Evolutionary conservation across 2,888 invertebrate species (phyloP).

Genomic region (Liopterus haemorrhoidalis): DNA sequence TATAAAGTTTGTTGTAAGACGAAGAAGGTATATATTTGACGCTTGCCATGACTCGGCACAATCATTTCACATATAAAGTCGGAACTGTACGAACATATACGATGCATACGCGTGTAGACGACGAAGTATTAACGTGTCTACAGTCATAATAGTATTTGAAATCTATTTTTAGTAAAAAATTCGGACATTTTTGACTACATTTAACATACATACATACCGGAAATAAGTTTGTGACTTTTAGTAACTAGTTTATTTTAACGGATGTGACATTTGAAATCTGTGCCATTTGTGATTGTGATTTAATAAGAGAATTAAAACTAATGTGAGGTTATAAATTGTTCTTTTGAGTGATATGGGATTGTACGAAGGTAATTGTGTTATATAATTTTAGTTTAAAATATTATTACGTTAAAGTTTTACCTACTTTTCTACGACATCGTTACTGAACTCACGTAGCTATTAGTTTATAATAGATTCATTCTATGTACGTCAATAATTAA

Average conservation of each 20-base stretch:
- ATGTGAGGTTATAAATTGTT: slow-evolving; percentile 21
- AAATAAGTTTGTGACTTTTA: slow-evolving; percentile 8
- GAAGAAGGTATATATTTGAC: no score
- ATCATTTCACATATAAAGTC: slow-evolving; percentile 15
- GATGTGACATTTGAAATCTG: slow-evolving; percentile 10
- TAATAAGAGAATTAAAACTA: slow-evolving; percentile 7
- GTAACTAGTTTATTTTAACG: no score
- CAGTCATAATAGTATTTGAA: no score
- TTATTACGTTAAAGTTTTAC: not conserved
- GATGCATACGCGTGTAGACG: slow-evolving; percentile 2
- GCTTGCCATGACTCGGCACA: slow-evolving; percentile 19
- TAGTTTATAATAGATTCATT: no score
- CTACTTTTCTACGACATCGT: no score
- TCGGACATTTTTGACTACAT: no score
- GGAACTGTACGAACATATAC: slow-evolving; percentile 8
- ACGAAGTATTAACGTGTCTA: no score
- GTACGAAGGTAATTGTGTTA: slow-evolving; percentile 38
- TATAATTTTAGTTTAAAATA: slow-evolving; percentile 20
- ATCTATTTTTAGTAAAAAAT: no score
- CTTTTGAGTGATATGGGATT: slow-evolving; percentile 39
- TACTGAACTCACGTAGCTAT: no score
- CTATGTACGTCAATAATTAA: no score
- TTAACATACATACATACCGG: not conserved
- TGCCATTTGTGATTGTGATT: slow-evolving; percentile 17
- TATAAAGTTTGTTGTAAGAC: no score